Evolutionary conservation across 2,797 vertebrate species (phyloP).

Genomic region (Spatula versicolor): DNA sequence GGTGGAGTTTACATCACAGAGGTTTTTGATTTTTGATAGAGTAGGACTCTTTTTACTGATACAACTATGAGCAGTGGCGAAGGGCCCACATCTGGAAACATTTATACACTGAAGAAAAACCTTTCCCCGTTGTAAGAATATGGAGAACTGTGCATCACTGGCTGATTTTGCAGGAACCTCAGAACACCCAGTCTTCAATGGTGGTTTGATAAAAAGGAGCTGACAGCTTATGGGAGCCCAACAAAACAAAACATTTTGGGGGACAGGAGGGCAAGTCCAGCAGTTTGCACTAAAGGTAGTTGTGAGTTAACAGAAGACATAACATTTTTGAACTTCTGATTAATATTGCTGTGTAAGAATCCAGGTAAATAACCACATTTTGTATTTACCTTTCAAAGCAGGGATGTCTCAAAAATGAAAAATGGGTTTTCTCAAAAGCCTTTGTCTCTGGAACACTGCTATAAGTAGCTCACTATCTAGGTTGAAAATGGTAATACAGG

Average conservation of each 20-base stretch:
- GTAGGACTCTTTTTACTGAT: neutral
- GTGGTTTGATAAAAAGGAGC: neutral
- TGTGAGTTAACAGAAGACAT: neutral
- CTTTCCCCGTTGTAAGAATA: neutral
- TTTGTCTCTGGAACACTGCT: constrained; percentile 70
- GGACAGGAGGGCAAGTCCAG: neutral
- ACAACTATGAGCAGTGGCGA: neutral
- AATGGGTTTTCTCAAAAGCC: constrained; percentile 70
- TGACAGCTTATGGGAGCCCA: neutral
- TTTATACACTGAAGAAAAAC: neutral
- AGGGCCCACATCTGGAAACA: neutral
- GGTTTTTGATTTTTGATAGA: neutral
- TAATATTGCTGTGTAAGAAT: neutral
- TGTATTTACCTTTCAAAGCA: constrained; percentile 48
- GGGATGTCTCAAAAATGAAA: constrained; percentile 72
- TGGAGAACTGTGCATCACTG: neutral
- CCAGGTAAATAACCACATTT: constrained; percentile 53
- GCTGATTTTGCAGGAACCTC: neutral
- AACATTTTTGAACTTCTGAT: constrained; percentile 21
- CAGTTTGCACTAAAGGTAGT: neutral
- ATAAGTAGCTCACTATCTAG: constrained; percentile 79
- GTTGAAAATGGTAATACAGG: constrained; percentile 76
- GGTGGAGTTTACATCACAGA: neutral
- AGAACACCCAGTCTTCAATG: neutral
- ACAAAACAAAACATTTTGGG: neutral